Base-by-base conservation (phyloP, 2,888 invertebrate species). In the Hanleya hanleyi region DNA sequence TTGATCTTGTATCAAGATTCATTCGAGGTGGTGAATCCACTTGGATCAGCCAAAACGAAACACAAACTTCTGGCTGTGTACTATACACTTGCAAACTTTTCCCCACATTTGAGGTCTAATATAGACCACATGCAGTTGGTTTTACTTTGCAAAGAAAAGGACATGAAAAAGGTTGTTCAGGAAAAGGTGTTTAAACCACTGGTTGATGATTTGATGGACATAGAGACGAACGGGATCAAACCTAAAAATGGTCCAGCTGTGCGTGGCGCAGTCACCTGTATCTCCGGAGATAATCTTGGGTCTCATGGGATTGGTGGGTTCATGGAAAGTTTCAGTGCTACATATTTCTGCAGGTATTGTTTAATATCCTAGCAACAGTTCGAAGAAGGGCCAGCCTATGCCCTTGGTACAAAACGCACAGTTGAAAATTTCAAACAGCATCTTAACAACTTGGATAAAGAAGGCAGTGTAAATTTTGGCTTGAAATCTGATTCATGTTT, bases 11-110 rank as follows among this genome's bases (percentile, higher is more conserved):
- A n/a, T n/a, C n/a, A n/a, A n/a, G n/a, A n/a, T n/a, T n/a, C n/a
- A n/a, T n/a, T n/a, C n/a, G n/a, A n/a, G n/a, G n/a, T n/a, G n/a
- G n/a, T 49, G 12, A 73, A 73, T 73, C 73, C 73, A 32, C 51
- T 73, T 33, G 73, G 73, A 9, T 71, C 71, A 29, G 73, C 73
- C 15, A 73, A 75, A 37, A 66, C n/a, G 5, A 73, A 72, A 36
- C 73, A 73, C 57, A 71, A 73, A 35, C n/a, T 73, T 5, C 47
- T 71, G 18, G 73, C 49, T 7, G 73, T 73, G n/a, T 73, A 73
- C 73, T 73, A 36, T 36, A 73, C 73, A 1, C 29, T 71, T 64
- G 65, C 38, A 15, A 49, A 73, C 66, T 32, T 73, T 22, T 49
- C 36, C 12, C 38, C 67, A 36, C 37, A 73, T 22, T 18, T 57